A percentile compares a stretch with the other conserved stretches of the same genome.
These are phyloP conservation scores for Limnephilus rhombicus DNA, from an alignment of 2,888 invertebrate genomes.

Conservation along the genomic window DNA sequence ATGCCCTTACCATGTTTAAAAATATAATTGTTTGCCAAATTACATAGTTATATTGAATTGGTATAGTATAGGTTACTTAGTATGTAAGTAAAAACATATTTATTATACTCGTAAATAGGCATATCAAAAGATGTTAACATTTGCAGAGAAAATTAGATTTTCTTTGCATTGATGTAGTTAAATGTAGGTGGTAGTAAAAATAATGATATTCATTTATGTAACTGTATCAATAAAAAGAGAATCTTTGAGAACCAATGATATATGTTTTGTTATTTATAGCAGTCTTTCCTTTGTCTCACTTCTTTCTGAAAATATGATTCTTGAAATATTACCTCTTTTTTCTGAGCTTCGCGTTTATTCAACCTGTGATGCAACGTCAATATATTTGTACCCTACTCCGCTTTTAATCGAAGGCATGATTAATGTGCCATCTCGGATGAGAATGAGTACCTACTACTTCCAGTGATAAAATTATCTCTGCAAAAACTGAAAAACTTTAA, in stretches of 20 bases:
- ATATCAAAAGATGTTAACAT: background rate
- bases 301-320: background rate
- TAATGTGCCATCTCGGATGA: too few relatives aligned
- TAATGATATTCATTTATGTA: background rate
- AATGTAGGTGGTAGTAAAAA: background rate
- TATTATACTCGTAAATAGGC: background rate
- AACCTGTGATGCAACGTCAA: background rate
- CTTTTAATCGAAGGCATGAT: too few relatives aligned
- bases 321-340: background rate
- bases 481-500: too few relatives aligned
- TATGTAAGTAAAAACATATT: background rate
- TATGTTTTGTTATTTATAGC: background rate
- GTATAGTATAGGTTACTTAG: background rate
- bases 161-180: background rate
- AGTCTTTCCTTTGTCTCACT: background rate
- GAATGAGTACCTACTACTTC: too few relatives aligned
- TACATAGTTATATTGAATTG: background rate
- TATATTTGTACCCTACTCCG: too few relatives aligned
- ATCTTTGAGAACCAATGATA: background rate
- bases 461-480: too few relatives aligned
- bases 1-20: background rate
- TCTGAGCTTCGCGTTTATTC: background rate
- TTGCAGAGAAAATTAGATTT: background rate
- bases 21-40: background rate
- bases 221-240: background rate